These are phyloP conservation scores for Scarus forsteni DNA, from an alignment of 2,797 vertebrate species.

Conservation along the genomic window DNA sequence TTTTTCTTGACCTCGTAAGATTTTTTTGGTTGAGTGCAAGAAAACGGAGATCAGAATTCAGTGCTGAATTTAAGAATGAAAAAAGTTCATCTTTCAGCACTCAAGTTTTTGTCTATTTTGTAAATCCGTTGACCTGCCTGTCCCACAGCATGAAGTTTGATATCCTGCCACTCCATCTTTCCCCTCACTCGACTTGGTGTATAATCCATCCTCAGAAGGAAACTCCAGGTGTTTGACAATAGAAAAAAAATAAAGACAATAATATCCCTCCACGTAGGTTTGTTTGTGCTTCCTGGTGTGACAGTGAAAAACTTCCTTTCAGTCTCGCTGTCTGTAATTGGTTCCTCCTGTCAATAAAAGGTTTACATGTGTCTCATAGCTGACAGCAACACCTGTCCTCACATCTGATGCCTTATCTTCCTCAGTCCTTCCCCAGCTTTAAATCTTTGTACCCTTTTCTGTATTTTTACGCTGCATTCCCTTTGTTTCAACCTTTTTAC, in stretches of 20 bases:
- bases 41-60: constrained; percentile 4
- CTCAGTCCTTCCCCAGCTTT: constrained; percentile 1
- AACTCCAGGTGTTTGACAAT: constrained; percentile 32
- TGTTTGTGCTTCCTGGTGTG: constrained; percentile 52
- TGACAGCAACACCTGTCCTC: constrained; percentile 68
- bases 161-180: neutral
- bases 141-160: neutral
- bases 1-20: neutral
- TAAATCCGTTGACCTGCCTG: neutral
- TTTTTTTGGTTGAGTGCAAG: neutral
- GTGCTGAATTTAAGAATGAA: neutral
- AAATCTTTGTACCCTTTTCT: neutral
- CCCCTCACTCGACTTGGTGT: neutral
- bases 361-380: constrained; percentile 57
- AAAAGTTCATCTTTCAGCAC: neutral
- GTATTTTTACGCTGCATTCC: constrained; percentile 17
- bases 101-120: neutral
- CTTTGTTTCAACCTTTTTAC: constrained; percentile 33
- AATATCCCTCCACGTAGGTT: constrained; percentile 5
- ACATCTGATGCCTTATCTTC: constrained; percentile 42
- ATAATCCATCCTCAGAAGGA: neutral
- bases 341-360: constrained; percentile 63
- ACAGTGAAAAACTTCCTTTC: constrained; percentile 47
- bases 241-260: constrained; percentile 14
- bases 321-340: constrained; percentile 55